These are phyloP conservation scores for Apodemia mormo DNA, from an alignment of 2,888 invertebrate species.

Conservation along the genomic window DNA sequence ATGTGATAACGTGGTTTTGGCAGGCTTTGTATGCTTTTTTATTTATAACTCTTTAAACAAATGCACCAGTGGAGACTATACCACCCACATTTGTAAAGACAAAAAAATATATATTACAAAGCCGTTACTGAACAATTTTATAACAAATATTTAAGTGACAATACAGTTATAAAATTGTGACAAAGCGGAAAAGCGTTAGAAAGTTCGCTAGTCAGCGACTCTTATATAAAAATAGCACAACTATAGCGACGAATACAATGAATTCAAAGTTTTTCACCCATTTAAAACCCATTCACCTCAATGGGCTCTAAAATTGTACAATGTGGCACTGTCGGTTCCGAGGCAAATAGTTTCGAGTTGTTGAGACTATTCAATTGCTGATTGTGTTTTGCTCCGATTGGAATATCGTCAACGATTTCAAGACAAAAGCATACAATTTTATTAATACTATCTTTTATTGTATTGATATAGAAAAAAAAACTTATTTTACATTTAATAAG, in stretches of 20 bases:
- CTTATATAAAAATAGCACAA: slow-evolving; percentile 7
- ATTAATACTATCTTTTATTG: background rate
- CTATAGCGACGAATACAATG: slow-evolving; percentile 19
- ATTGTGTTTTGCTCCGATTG: background rate
- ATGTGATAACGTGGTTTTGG: too few relatives aligned
- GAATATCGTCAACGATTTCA: slow-evolving; percentile 6
- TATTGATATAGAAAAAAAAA: background rate
- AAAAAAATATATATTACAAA: too few relatives aligned
- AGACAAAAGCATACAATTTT: background rate
- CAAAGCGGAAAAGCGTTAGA: slow-evolving; percentile 6
- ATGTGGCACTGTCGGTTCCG: slow-evolving; percentile 8
- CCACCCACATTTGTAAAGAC: too few relatives aligned
- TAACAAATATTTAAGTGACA: background rate
- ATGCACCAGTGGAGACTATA: too few relatives aligned
- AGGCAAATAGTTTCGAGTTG: slow-evolving; percentile 14
- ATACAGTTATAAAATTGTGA: background rate
- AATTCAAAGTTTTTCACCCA: slow-evolving; percentile 18
- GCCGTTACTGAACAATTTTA: background rate
- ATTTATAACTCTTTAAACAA: too few relatives aligned
- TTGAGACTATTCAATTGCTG: slow-evolving; percentile 11
- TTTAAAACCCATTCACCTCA: slow-evolving; percentile 17
- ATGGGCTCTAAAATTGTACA: slow-evolving; percentile 18
- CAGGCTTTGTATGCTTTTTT: too few relatives aligned
- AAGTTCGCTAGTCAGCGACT: slow-evolving; percentile 7
- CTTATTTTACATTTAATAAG: background rate